These are phyloP conservation scores for Notolabrus celidotus DNA, from an alignment of 2,797 vertebrate species.

Conservation along the genomic window DNA sequence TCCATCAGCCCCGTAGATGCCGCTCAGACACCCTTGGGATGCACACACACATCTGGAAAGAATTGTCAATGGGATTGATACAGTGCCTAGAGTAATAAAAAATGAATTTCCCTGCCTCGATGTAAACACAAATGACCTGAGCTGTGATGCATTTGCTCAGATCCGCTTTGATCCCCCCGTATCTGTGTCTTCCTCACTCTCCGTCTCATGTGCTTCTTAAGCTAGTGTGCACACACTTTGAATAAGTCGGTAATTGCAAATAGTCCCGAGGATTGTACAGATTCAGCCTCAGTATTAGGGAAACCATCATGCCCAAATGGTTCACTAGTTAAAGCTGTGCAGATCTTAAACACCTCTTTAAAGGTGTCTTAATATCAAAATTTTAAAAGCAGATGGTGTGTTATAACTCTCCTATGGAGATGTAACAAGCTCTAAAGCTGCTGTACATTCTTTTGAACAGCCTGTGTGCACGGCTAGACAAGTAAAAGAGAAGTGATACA, in stretches of 20 bases:
- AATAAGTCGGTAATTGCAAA: constrained; percentile 50
- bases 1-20: constrained; percentile 70
- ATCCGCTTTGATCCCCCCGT: constrained; percentile 60
- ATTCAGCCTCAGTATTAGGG: constrained; percentile 16
- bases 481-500: constrained; percentile 74
- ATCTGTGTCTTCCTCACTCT: constrained; percentile 42
- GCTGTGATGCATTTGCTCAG: constrained; percentile 65
- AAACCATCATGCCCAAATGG: constrained; percentile 17
- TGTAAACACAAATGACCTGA: constrained; percentile 82
- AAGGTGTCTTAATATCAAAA: constrained; percentile 53
- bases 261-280: constrained; percentile 12
- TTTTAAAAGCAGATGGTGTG: constrained; percentile 49
- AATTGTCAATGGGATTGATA: constrained; percentile 80
- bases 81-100: constrained; percentile 81
- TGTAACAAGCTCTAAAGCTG: constrained; percentile 64
- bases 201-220: constrained; percentile 19
- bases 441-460: constrained; percentile 56
- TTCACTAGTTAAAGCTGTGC: constrained; percentile 29
- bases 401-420: constrained; percentile 55
- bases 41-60: constrained; percentile 83
- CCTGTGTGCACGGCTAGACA: constrained; percentile 64
- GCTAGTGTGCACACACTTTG: constrained; percentile 32
- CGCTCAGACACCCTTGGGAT: constrained; percentile 78
- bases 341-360: constrained; percentile 57
- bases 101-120: constrained; percentile 78